These are phyloP conservation scores for Acrocephalus scirpaceus DNA, from an alignment of 2,797 vertebrate species.

Conservation along the genomic window DNA sequence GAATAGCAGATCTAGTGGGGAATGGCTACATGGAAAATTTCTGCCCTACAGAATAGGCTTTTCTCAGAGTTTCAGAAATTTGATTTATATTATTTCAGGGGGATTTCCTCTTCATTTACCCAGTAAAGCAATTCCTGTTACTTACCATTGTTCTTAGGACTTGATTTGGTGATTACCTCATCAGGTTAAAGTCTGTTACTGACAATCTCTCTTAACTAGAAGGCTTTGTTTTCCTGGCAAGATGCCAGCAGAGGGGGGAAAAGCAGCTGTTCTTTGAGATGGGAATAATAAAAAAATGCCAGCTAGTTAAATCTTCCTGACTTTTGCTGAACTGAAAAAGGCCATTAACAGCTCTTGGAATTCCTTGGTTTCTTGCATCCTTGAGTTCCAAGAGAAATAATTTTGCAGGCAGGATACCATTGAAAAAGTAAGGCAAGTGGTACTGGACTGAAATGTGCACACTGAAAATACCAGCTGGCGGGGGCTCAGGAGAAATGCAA, in stretches of 20 bases:
- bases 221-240: conserved; percentile 20
- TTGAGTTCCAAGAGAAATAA: background rate
- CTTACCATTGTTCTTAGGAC: conserved; percentile 35
- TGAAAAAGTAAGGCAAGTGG: background rate
- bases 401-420: background rate
- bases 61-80: background rate
- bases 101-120: conserved; percentile 2
- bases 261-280: conserved; percentile 54
- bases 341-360: conserved; percentile 26
- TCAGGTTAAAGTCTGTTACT: conserved; percentile 62
- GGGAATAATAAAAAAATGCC: conserved; percentile 17
- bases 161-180: conserved; percentile 67
- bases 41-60: background rate
- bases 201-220: conserved; percentile 46
- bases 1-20: conserved; percentile 5
- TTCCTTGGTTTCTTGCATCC: background rate
- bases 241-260: background rate
- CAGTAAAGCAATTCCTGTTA: conserved; percentile 32
- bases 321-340: conserved; percentile 35
- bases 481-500: background rate
- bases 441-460: background rate
- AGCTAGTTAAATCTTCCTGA: conserved; percentile 1
- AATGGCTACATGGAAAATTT: background rate
- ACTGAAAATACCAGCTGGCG: background rate
- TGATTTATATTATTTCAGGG: conserved; percentile 33